These are phyloP conservation scores for Dufourea novaeangliae DNA, from an alignment of 1,140 invertebrate species.

Conservation along the genomic window DNA sequence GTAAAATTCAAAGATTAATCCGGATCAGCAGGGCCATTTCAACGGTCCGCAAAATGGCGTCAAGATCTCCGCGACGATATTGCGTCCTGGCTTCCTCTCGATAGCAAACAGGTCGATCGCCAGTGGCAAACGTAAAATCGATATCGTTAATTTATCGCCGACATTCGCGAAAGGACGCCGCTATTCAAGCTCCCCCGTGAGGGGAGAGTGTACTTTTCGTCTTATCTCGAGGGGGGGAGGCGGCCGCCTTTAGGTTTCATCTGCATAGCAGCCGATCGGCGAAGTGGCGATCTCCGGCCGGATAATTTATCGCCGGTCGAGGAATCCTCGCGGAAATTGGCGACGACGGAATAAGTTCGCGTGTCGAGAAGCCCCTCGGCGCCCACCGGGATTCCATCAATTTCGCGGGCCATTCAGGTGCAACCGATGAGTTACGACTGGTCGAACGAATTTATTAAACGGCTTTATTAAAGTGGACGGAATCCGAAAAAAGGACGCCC, in stretches of 20 bases:
- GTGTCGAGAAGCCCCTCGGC: slow-evolving; percentile 9
- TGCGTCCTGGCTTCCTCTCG: neutral
- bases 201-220: neutral
- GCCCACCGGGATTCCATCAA: slow-evolving; percentile 63
- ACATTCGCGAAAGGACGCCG: neutral
- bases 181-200: neutral
- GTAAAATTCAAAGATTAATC: neutral
- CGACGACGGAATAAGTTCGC: slow-evolving; percentile 36
- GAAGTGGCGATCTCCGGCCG: slow-evolving; percentile 37
- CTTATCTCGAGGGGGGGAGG: slow-evolving; percentile 16
- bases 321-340: slow-evolving; percentile 57
- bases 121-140: slow-evolving; percentile 7
- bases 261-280: slow-evolving; percentile 14
- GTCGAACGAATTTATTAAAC: slow-evolving; percentile 33
- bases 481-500: slow-evolving; percentile 1
- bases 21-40: neutral
- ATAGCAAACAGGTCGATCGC: neutral
- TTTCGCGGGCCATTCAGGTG: slow-evolving; percentile 49
- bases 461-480: slow-evolving; percentile 49
- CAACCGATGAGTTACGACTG: slow-evolving; percentile 51
- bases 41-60: neutral
- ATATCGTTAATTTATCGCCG: slow-evolving; percentile 4
- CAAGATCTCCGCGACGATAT: neutral
- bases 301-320: slow-evolving; percentile 60
- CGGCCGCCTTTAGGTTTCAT: slow-evolving; percentile 27